Base-by-base conservation (phyloP, 2,888 invertebrate genomes). In the Maniola hyperantus region DNA sequence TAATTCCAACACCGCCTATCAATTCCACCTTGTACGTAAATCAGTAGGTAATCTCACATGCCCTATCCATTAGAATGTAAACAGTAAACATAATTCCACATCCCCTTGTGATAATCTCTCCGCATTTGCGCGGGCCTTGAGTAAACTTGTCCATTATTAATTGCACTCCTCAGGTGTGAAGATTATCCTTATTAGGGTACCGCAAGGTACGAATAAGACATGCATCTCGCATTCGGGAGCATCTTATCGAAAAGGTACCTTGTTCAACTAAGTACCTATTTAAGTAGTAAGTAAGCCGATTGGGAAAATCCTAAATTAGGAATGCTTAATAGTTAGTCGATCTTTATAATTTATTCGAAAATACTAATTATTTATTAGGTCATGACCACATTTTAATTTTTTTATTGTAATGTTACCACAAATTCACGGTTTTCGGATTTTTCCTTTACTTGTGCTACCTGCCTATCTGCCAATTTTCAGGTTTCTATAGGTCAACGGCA, bases 111-210 rank as follows among this genome's bases (percentile, higher is more conserved):
- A 74, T 79, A 80, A 83, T 84, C 81, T 80, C 76, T 75, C 75
- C 77, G 78, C 79, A 78, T 85, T 84, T 82, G 78, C 79, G 75
- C 77, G 79, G 79, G 84, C 81, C 83, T 79, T 77, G 70, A 72
- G 74, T 70, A 79, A 68, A 73, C 76, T 77, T 75, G 73, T 91
- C 81, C 87, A 91, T 91, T 89, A 92, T 91, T 91, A 91, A 92
- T 91, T 89, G 88, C 90, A 86, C 87, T 87, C 77, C 88, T 88
- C 90, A 90, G 86, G 88, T 87, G 89, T 76, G 79, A 77, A 79
- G 91, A 91, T 92, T 81, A 92, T 91, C 91, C 89, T 87, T 88
- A 88, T 86, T 91, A 90, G 79, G 81, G 76, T 67, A 77, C 91
- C 91, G 77, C 92, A 89, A 81, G 79, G 83, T 20, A 26, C n/a